Evolutionary conservation across 2,888 invertebrate species (phyloP), one percentile per base, ranked within the genome.

Genomic region (Drosophila peninsularis): DNA sequence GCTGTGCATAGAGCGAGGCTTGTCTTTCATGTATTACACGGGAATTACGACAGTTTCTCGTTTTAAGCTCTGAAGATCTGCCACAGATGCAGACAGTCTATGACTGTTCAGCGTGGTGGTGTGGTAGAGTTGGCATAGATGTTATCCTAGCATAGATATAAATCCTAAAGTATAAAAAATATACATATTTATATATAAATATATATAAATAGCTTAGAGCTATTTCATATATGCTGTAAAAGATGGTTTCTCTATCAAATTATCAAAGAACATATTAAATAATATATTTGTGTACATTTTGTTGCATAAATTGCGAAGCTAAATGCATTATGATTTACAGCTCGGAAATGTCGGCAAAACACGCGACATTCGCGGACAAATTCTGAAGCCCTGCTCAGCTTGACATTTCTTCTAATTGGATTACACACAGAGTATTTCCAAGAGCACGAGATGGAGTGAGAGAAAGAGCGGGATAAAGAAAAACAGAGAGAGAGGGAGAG

Each of bases 381-480:
- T 71, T 71, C 72, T 62, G 62, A 65, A 62, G 68, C 56, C 49
- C 66, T 75, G 62, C 37, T 56, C 41, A 21, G 71, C 71, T 72
- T 88, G 86, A 89, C 84, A 89, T 78, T 80, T 80, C 66, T 70
- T 57, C 84, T 86, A 89, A 86, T 86, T 89, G 85, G 89, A 87
- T 86, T 89, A 80, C 67, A 74, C 57, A 52, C 55, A 58, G n/a
- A 57, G 41, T 57, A 21, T 14, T 19, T 27, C 17, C 49, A 37
- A 37, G 24, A 53, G 53, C 24, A 24, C 4, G 24, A 17, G 30
- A 5, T 36, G 24, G 39, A 9, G 17, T 13, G 32, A 21, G 45
- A 17, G n/a, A 32, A 53, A 30, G 60, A 41, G 55, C 39, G 24
- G 24, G 5, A 13, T 45, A 36, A 36, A 56, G 34, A 36, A 17